A percentile compares a stretch with the other conserved stretches of the same genome.
Conservation (phyloP, 1,140 invertebrate species). For the Amphibalanus amphitrite region DNA sequence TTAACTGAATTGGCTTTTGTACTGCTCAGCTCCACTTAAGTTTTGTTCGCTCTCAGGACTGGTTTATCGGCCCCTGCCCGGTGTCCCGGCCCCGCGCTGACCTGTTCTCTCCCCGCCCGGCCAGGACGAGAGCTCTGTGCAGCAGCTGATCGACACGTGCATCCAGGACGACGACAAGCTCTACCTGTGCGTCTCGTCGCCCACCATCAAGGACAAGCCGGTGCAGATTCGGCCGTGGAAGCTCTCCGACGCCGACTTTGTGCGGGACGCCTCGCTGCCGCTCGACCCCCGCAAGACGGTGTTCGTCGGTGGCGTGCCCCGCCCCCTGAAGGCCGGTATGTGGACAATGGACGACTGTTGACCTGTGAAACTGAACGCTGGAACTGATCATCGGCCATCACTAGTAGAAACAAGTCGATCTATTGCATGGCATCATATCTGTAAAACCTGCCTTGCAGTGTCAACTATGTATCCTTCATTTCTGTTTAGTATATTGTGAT, state of each 20-base stretch:
- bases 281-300: conserved; percentile 96
- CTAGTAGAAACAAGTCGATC: too few relatives aligned
- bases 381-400: too few relatives aligned
- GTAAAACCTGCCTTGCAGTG: too few relatives aligned
- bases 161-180: conserved; percentile 95
- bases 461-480: too few relatives aligned
- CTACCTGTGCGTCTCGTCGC: conserved; percentile 94
- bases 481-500: too few relatives aligned
- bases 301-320: conserved; percentile 96
- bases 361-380: too few relatives aligned
- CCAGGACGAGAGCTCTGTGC: conserved; percentile 92
- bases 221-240: conserved; percentile 98
- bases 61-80: too few relatives aligned
- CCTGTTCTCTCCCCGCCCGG: conserved; percentile 18
- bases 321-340: conserved; percentile 85
- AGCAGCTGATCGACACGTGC: conserved; percentile 90
- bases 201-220: conserved; percentile 98
- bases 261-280: conserved; percentile 89
- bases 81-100: too few relatives aligned
- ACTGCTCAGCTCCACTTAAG: too few relatives aligned
- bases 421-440: too few relatives aligned
- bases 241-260: conserved; percentile 93
- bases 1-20: too few relatives aligned
- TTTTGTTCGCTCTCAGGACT: too few relatives aligned
- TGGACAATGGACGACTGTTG: conserved; percentile 13